Base-by-base conservation (phyloP, 1,140 invertebrate genomes). In the Euschistus heros region DNA sequence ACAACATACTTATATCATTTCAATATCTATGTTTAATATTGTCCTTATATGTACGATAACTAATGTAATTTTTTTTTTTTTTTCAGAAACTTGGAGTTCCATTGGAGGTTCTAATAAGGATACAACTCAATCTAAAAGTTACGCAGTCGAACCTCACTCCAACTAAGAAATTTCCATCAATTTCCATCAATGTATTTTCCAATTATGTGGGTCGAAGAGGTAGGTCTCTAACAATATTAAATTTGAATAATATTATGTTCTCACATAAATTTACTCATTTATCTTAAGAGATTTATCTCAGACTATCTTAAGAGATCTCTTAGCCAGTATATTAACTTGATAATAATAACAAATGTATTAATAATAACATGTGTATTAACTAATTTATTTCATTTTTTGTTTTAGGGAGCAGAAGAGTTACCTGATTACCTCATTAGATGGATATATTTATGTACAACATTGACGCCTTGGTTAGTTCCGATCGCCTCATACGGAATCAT, bases 151-250 rank as follows among this genome's bases (percentile, higher is more conserved):
- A 86, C 55, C 84, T 92, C 37, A 78, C 81, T 52, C 80, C 81
- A 22, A 87, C 90, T 13, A 75, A 83, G 64, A 85, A 87, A 62
- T 89, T 94, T 69, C 85, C n/a, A n/a, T n/a, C n/a, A n/a, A n/a
- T n/a, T n/a, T n/a, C n/a, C 86, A 0, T 82, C 84, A 71, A 89
- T 91, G 47, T 79, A 90, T 0, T 91, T 91, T 74, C 91, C 91
- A 0, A 82, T 92, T 37, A 88, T 92, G 82, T 92, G 90, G 91
- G 67, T 92, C 0, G 88, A 92, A 77, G 89, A 92, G 79, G 87
- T 87, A 75, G 77, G 74, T 10, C 13, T 37, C 8, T 6, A 37
- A 37, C 10, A 37, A n/a, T n/a, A n/a, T n/a, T n/a, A n/a, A n/a
- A n/a, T n/a, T n/a, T n/a, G n/a, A n/a, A n/a, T n/a, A n/a, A n/a